Percentiles rank a stretch among this genome's conserved stretches.
Evolutionary conservation across 2,888 invertebrate species (phyloP).

Genomic region (Cerastis rubricosa): DNA sequence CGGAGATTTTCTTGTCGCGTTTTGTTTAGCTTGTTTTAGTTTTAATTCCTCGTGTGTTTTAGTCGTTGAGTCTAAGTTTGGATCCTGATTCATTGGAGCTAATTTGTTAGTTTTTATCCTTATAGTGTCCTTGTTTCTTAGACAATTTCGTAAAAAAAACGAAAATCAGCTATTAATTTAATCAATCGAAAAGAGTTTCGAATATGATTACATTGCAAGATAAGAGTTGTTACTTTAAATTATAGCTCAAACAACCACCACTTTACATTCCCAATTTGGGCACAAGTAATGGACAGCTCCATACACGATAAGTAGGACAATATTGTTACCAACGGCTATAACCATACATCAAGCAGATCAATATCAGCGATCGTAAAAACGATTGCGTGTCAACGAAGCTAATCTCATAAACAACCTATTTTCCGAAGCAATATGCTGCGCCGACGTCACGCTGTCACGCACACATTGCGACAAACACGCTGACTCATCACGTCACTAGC

Average conservation of each 20-base stretch:
- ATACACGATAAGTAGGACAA: constrained; percentile 37
- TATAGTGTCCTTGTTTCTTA: too few species aligned
- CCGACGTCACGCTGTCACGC: constrained; percentile 78
- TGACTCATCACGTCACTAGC: constrained; percentile 74
- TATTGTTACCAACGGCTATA: constrained; percentile 29
- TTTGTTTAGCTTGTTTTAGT: constrained; percentile 63
- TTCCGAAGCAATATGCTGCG: constrained; percentile 73
- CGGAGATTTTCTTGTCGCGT: constrained; percentile 76
- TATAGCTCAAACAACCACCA: not conserved
- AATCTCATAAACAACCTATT: constrained; percentile 74
- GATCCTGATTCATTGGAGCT: constrained; percentile 19
- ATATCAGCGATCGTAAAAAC: constrained; percentile 57
- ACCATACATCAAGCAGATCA: constrained; percentile 49
- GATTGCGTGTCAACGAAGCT: constrained; percentile 76
- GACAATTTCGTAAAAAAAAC: not conserved
- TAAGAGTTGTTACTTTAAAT: not conserved
- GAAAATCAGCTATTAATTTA: not conserved
- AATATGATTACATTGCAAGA: not conserved
- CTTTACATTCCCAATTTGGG: constrained; percentile 8
- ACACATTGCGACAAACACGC: constrained; percentile 77
- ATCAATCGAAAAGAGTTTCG: not conserved
- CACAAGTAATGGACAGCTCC: constrained; percentile 22
- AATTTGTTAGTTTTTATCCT: not conserved
- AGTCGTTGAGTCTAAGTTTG: constrained; percentile 9
- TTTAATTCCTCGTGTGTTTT: constrained; percentile 41